phyloP scores from a whole-genome alignment of 2,888 invertebrate species.

The Amorpha juglandis region DNA sequence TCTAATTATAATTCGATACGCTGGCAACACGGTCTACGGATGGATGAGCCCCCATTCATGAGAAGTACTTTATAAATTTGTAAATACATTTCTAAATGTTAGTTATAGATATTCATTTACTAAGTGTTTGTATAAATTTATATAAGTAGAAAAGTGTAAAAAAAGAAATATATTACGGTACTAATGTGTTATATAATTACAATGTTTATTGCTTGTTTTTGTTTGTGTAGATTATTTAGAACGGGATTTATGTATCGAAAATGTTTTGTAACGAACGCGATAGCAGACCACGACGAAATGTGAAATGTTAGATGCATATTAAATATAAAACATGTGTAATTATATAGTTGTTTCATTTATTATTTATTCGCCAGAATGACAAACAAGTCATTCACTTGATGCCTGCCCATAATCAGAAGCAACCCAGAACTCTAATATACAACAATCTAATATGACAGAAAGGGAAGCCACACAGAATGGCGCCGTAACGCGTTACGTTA shows the following conservation, averaged over 20 bases:
- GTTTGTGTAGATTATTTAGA: constrained; percentile 10
- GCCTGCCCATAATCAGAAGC: too few species aligned
- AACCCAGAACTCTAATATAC: too few species aligned
- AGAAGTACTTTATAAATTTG: constrained; percentile 55
- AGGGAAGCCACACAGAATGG: too few species aligned
- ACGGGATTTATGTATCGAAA: neutral
- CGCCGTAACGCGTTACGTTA: too few species aligned
- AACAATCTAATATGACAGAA: too few species aligned
- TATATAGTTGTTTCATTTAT: constrained; percentile 1
- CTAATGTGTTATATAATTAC: neutral
- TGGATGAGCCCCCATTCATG: constrained; percentile 79
- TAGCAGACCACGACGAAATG: neutral
- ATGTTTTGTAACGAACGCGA: constrained; percentile 17
- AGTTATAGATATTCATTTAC: constrained; percentile 15
- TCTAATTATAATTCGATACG: constrained; percentile 49
- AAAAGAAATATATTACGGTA: neutral
- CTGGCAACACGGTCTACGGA: constrained; percentile 61
- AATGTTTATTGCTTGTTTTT: constrained; percentile 21
- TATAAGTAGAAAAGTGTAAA: constrained; percentile 21
- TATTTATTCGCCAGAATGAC: too few species aligned
- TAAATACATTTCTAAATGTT: constrained; percentile 25
- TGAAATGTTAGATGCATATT: constrained; percentile 25
- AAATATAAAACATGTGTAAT: constrained; percentile 27
- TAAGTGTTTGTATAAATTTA: constrained; percentile 19
- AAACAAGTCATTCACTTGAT: too few species aligned